Evolutionary conservation across 2,888 invertebrate genomes (phyloP).

Genomic region (Argynnis bischoffii): DNA sequence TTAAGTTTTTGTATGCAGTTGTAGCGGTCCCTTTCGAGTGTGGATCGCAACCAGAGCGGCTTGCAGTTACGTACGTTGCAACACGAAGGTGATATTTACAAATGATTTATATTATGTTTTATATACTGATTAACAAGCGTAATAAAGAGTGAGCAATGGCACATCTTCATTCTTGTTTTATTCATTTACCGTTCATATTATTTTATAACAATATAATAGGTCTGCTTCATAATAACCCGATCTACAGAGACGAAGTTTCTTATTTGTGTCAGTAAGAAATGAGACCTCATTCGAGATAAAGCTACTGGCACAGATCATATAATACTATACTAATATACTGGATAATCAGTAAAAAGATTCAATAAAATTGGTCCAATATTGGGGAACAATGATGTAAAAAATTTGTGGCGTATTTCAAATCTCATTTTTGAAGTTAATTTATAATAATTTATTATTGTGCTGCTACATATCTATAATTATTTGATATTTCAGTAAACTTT

Average conservation of each 20-base stretch:
- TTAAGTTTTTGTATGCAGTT: constrained; percentile 10
- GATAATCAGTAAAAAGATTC: too few relatives aligned
- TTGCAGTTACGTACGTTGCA: constrained; percentile 53
- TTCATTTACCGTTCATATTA: constrained; percentile 12
- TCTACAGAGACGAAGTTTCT: not conserved
- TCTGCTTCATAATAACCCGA: not conserved
- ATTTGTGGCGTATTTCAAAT: too few relatives aligned
- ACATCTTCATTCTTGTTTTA: constrained; percentile 75
- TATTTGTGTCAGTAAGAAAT: too few relatives aligned
- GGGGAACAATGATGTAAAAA: too few relatives aligned
- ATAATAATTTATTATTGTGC: too few relatives aligned
- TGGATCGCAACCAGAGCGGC: constrained; percentile 39
- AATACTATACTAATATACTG: too few relatives aligned
- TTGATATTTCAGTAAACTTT: too few relatives aligned
- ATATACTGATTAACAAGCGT: constrained; percentile 79
- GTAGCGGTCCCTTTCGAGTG: not conserved
- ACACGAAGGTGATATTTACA: constrained; percentile 75
- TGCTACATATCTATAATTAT: too few relatives aligned
- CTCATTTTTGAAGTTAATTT: too few relatives aligned
- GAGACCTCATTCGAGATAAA: too few relatives aligned
- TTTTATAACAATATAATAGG: not conserved
- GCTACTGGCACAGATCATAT: too few relatives aligned
- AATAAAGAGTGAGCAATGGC: constrained; percentile 82
- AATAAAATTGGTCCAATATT: too few relatives aligned
- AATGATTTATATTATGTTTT: constrained; percentile 79